Evolutionary conservation across 2,113 vertebrate species (phyloP).

Genomic region (Ptilorrhoa leucosticta): DNA sequence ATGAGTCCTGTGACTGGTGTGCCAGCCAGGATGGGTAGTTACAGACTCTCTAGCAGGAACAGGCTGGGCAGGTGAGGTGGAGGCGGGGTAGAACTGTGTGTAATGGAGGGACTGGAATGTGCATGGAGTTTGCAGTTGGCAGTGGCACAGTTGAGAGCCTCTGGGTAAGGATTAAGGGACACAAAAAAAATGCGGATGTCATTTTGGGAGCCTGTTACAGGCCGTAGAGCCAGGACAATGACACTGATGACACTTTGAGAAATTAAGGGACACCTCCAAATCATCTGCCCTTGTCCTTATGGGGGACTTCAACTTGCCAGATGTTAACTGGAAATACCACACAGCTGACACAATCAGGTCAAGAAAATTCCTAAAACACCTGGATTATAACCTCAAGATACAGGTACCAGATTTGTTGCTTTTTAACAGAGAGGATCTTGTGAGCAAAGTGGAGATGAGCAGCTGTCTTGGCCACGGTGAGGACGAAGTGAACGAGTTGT

Average conservation of each 20-base stretch:
- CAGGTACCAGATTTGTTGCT: neutral
- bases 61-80: neutral
- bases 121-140: neutral
- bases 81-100: neutral
- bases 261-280: neutral
- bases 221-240: neutral
- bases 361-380: neutral
- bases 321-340: neutral
- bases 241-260: neutral
- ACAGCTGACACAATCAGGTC: neutral
- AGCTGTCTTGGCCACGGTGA: fast-evolving
- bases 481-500: fast-evolving
- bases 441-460: neutral
- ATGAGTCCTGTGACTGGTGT: neutral
- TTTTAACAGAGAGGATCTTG: fast-evolving
- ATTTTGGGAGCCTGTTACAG: fast-evolving
- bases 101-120: neutral
- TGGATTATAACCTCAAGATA: neutral
- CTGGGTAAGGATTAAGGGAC: neutral
- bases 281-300: neutral
- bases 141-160: neutral
- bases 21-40: neutral
- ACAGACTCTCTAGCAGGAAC: neutral
- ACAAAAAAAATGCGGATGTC: neutral
- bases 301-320: neutral